phyloP scores from a whole-genome alignment of 2,888 invertebrate species.

The Corythucha ciliata region DNA sequence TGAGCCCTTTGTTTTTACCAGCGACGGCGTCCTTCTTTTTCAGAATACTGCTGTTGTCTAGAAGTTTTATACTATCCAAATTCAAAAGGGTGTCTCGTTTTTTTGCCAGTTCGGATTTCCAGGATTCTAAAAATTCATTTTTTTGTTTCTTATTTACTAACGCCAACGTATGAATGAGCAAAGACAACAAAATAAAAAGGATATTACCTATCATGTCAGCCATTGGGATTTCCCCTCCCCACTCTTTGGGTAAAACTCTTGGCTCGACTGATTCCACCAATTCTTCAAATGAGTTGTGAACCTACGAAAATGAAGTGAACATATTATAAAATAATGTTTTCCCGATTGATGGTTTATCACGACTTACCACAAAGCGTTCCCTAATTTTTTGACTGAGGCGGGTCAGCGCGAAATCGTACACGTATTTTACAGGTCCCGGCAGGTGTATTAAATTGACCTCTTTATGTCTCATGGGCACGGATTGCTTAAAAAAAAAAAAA shows the following conservation, averaged over 20 bases:
- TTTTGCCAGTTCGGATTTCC: constrained; percentile 57
- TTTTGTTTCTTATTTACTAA: neutral
- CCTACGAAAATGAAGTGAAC: constrained; percentile 41
- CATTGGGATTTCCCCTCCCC: constrained; percentile 61
- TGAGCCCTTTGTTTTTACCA: neutral
- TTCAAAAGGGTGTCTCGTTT: constrained; percentile 52
- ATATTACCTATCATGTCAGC: constrained; percentile 56
- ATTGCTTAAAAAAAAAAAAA: constrained; percentile 50
- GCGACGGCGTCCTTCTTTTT: constrained; percentile 22
- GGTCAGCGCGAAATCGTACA: constrained; percentile 61
- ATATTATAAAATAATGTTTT: neutral
- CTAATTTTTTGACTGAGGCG: constrained; percentile 63
- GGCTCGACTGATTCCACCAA: constrained; percentile 52
- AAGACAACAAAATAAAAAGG: constrained; percentile 1
- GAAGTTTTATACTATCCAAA: constrained; percentile 61
- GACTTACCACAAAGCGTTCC: constrained; percentile 52
- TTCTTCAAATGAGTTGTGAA: constrained; percentile 51
- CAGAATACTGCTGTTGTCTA: constrained; percentile 36
- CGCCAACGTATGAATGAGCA: too few species aligned
- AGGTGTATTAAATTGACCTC: constrained; percentile 63
- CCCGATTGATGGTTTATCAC: neutral
- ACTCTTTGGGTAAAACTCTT: constrained; percentile 58
- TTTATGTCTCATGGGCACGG: constrained; percentile 69
- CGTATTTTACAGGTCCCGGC: constrained; percentile 61
- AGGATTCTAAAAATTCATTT: constrained; percentile 46